These are phyloP conservation scores for Agriotes lineatus DNA, from an alignment of 2,888 invertebrate species.

Conservation along the genomic window DNA sequence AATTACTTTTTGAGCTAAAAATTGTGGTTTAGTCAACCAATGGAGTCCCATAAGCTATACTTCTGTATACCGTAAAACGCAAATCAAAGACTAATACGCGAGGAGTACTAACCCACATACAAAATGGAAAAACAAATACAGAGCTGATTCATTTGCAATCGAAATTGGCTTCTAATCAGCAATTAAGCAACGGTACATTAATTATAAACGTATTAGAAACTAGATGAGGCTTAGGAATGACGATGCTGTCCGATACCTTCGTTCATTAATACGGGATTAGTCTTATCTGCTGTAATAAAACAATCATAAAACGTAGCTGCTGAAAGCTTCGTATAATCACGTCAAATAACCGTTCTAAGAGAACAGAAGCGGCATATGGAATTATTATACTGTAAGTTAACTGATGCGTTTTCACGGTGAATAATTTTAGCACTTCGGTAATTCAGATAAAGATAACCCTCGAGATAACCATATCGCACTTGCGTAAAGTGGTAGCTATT, in stretches of 20 bases:
- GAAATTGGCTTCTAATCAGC: background rate
- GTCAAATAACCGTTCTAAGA: no score
- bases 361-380: no score
- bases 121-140: background rate
- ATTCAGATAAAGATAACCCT: no score
- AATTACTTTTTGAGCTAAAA: no score
- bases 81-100: background rate
- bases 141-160: slow-evolving; percentile 14
- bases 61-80: background rate
- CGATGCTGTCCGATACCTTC: slow-evolving; percentile 1
- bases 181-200: slow-evolving; percentile 28
- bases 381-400: no score
- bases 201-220: slow-evolving; percentile 21
- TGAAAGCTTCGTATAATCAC: background rate
- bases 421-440: no score
- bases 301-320: background rate
- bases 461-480: no score
- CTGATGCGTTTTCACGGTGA: no score
- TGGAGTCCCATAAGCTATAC: no score
- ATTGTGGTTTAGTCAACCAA: no score
- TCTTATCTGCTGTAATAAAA: background rate
- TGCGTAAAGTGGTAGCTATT: no score
- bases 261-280: slow-evolving; percentile 6
- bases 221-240: slow-evolving; percentile 9
- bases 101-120: slow-evolving; percentile 2